Evolutionary conservation across 92 coral and sea anemone genomes (phyloP).

Genomic region (Porites cylindrica): DNA sequence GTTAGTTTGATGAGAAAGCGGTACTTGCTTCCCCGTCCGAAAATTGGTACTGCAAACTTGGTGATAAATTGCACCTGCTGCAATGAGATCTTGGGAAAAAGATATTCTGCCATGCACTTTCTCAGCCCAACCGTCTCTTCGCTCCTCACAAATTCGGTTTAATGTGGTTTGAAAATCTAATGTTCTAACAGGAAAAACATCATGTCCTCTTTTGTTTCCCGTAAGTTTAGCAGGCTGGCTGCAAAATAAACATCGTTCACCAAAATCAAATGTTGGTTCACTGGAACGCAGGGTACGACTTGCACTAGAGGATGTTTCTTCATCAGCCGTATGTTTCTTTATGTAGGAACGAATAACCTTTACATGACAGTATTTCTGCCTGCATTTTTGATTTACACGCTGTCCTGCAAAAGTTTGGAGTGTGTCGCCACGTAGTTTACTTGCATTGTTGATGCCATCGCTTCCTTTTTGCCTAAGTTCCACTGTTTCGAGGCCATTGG

Average conservation of each 20-base stretch:
- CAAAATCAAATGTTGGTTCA: not conserved
- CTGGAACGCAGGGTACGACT: slow-evolving; percentile 10
- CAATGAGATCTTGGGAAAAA: slow-evolving; percentile 20
- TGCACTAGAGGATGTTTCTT: not conserved
- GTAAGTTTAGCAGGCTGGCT: slow-evolving; percentile 3
- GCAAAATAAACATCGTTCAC: slow-evolving; percentile 10
- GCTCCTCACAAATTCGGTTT: not conserved
- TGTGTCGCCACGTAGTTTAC: too few relatives aligned
- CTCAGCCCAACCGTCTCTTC: slow-evolving; percentile 8
- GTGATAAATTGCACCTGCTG: slow-evolving; percentile 6
- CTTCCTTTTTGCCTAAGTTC: too few relatives aligned
- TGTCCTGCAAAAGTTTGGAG: not conserved
- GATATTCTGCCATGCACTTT: not conserved
- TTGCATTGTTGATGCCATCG: too few relatives aligned
- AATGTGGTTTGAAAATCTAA: not conserved
- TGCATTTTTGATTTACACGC: not conserved
- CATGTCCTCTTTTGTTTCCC: not conserved
- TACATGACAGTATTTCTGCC: not conserved
- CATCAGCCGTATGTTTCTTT: not conserved
- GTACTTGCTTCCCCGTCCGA: not conserved
- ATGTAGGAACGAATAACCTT: not conserved
- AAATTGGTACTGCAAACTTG: slow-evolving; percentile 23
- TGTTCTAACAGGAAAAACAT: slow-evolving; percentile 8
- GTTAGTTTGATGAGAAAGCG: not conserved
- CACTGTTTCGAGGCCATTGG: too few relatives aligned